Evolutionary conservation across 2,888 invertebrate species (phyloP).

Genomic region (Ellobium chinense): DNA sequence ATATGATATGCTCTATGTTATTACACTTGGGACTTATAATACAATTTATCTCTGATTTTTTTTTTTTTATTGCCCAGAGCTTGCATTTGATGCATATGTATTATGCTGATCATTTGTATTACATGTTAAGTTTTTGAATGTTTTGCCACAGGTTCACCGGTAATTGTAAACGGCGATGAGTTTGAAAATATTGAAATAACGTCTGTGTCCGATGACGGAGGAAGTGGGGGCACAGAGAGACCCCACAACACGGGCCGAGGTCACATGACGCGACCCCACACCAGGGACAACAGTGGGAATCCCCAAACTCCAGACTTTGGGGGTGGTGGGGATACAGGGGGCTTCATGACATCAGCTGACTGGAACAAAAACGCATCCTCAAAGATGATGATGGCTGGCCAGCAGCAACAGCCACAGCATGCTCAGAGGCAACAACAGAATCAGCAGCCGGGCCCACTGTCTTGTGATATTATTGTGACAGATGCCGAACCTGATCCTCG

Average conservation of each 20-base stretch:
- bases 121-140: no score
- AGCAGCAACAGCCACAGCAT: not conserved
- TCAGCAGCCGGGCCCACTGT: constrained; percentile 39
- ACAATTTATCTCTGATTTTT: no score
- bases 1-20: no score
- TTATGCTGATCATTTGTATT: no score
- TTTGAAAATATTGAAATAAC: constrained; percentile 77
- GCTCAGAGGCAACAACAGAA: not conserved
- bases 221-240: constrained; percentile 7
- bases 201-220: constrained; percentile 44
- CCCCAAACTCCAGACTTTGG: not conserved
- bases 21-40: no score
- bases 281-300: not conserved
- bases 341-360: constrained; percentile 38
- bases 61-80: no score
- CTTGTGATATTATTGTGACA: constrained; percentile 71
- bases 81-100: no score
- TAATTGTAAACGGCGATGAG: constrained; percentile 78
- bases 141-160: constrained; percentile 74
- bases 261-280: not conserved
- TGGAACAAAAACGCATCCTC: constrained; percentile 44
- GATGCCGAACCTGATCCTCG: constrained; percentile 57
- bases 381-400: constrained; percentile 12
- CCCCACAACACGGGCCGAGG: not conserved
- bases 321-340: constrained; percentile 29